Conservation (phyloP, 2,888 invertebrate genomes). For the Eupeodes luniger region DNA sequence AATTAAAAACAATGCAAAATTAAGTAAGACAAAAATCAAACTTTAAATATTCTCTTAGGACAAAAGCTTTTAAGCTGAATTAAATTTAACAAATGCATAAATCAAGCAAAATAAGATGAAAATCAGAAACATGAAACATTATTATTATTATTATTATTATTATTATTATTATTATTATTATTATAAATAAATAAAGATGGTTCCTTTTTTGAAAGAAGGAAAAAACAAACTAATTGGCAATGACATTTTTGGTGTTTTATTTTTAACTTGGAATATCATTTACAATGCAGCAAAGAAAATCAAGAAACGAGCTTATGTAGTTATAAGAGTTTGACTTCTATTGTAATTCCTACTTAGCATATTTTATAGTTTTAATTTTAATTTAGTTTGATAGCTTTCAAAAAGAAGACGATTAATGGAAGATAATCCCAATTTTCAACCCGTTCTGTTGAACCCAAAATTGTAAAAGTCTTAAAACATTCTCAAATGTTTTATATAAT, state of each 20-base stretch:
- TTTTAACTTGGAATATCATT: not conserved
- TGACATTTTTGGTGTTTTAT: slow-evolving; percentile 13
- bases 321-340: too few species aligned
- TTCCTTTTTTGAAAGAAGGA: slow-evolving; percentile 69
- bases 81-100: not conserved
- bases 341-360: too few species aligned
- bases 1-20: slow-evolving; percentile 52
- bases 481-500: too few species aligned
- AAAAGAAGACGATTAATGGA: too few species aligned
- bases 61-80: slow-evolving; percentile 31
- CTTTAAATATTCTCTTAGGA: slow-evolving; percentile 11
- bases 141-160: slow-evolving; percentile 26
- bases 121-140: slow-evolving; percentile 28
- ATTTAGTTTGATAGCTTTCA: too few species aligned
- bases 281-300: not conserved
- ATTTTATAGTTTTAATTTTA: too few species aligned
- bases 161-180: slow-evolving; percentile 30
- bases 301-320: too few species aligned
- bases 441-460: too few species aligned
- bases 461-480: too few species aligned
- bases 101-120: slow-evolving; percentile 29
- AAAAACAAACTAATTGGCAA: slow-evolving; percentile 48
- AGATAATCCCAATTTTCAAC: too few species aligned
- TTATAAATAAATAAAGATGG: slow-evolving; percentile 57
- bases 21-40: slow-evolving; percentile 62